Conservation (phyloP, 2,797 vertebrate species). For the Coilia nasus region DNA sequence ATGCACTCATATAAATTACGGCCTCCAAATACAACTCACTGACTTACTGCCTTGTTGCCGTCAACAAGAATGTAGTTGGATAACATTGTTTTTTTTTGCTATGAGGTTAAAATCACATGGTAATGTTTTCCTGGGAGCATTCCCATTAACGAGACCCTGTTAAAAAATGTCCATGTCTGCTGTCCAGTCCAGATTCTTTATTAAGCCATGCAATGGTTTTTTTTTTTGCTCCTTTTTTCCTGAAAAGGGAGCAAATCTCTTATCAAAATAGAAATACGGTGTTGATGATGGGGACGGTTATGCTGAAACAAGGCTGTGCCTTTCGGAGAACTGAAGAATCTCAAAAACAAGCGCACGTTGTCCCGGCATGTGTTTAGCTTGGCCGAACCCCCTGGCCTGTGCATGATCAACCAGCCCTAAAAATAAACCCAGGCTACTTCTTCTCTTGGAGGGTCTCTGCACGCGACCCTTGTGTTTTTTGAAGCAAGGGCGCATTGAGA, state of each 20-base stretch:
- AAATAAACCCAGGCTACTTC: slow-evolving; percentile 60
- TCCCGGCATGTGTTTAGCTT: slow-evolving; percentile 73
- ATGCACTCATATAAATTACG: neutral
- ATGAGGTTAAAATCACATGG: slow-evolving; percentile 21
- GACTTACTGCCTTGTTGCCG: neutral
- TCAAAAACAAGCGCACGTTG: slow-evolving; percentile 68
- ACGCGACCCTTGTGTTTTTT: slow-evolving; percentile 55
- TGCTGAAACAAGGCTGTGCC: slow-evolving; percentile 46
- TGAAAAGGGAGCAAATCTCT: slow-evolving; percentile 46
- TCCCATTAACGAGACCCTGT: neutral
- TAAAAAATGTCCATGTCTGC: slow-evolving; percentile 7
- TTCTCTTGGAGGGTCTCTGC: slow-evolving; percentile 48
- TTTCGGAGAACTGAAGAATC: slow-evolving; percentile 66
- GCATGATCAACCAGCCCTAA: slow-evolving; percentile 63
- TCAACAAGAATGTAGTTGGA: slow-evolving; percentile 13
- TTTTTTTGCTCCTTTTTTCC: slow-evolving; percentile 18
- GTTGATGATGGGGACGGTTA: slow-evolving; percentile 53
- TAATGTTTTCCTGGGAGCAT: slow-evolving; percentile 4
- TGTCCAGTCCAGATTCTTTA: slow-evolving; percentile 7
- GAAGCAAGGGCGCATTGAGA: slow-evolving; percentile 25
- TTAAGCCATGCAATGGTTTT: slow-evolving; percentile 28
- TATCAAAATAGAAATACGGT: slow-evolving; percentile 55
- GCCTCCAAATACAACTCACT: neutral
- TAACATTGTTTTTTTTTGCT: neutral
- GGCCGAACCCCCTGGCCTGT: slow-evolving; percentile 59